Evolutionary conservation across 2,113 vertebrate genomes (phyloP).

Genomic region (Haemorhous mexicanus): DNA sequence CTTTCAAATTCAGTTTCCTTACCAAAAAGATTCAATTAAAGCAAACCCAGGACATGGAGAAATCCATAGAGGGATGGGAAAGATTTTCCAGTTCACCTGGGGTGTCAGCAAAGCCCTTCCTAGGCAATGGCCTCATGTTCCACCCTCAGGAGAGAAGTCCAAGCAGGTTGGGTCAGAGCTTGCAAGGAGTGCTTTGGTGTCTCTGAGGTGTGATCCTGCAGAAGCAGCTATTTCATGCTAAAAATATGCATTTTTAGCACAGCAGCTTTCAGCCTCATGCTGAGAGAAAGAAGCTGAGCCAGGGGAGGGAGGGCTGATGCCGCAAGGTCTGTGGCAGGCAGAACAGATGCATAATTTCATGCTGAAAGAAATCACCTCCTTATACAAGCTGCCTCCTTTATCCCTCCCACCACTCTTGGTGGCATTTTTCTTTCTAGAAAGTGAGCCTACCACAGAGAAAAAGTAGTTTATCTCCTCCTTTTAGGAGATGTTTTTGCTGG

Average conservation of each 20-base stretch:
- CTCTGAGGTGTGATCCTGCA: neutral
- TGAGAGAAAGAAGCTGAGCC: neutral
- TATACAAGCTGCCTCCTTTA: neutral
- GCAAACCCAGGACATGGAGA: neutral
- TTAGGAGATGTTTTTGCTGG: constrained; percentile 39
- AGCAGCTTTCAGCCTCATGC: neutral
- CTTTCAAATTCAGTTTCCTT: neutral
- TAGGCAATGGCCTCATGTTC: neutral
- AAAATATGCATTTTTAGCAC: neutral
- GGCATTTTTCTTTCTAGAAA: constrained; percentile 23
- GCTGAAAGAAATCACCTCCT: constrained; percentile 10
- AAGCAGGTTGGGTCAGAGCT: neutral
- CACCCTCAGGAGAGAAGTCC: neutral
- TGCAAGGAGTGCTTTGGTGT: neutral
- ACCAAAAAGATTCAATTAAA: neutral
- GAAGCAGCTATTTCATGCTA: neutral
- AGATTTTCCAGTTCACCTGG: neutral
- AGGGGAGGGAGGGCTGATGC: neutral
- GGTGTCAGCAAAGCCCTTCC: neutral
- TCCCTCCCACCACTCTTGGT: neutral
- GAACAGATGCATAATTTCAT: constrained; percentile 32
- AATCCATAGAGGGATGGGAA: neutral
- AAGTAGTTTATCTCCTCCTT: neutral
- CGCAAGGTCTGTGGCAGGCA: neutral
- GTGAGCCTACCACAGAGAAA: neutral